Percentiles rank a stretch among this genome's conserved stretches.
Evolutionary conservation across 1,140 invertebrate species (phyloP).

Genomic region (Anadara kagoshimensis): DNA sequence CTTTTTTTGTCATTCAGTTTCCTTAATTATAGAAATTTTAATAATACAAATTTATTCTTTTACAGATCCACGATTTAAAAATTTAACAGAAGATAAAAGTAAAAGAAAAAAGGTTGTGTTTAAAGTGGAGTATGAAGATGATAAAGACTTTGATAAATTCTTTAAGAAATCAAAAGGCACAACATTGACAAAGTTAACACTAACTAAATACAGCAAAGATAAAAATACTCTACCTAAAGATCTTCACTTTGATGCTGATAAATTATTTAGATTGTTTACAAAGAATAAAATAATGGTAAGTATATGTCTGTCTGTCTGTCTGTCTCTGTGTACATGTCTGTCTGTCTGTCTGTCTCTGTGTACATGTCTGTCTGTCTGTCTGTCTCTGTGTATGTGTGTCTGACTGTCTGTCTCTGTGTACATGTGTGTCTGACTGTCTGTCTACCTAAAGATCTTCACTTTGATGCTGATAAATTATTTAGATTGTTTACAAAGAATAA

Average conservation of each 20-base stretch:
- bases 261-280: constrained; percentile 69
- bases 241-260: constrained; percentile 73
- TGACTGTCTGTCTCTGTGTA: no score
- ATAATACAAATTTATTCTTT: neutral
- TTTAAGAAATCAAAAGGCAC: constrained; percentile 67
- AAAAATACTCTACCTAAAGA: constrained; percentile 74
- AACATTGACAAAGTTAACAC: constrained; percentile 69
- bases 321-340: neutral
- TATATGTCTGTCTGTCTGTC: constrained; percentile 1
- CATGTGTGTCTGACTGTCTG: no score
- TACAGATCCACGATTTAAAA: constrained; percentile 40
- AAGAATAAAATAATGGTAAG: constrained; percentile 64
- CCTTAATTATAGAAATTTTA: no score
- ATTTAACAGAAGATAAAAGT: constrained; percentile 47
- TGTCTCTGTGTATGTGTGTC: no score
- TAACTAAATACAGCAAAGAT: constrained; percentile 71
- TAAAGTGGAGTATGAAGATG: constrained; percentile 61
- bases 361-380: neutral
- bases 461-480: no score
- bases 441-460: no score
- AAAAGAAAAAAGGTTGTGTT: constrained; percentile 62
- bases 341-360: no score
- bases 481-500: no score
- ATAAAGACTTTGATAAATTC: constrained; percentile 59
- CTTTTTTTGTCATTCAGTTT: no score